A percentile compares a stretch with the other conserved stretches of the same genome.
phyloP scores from a whole-genome alignment of 2,113 vertebrate species.

The Rhinichthys klamathensis region DNA sequence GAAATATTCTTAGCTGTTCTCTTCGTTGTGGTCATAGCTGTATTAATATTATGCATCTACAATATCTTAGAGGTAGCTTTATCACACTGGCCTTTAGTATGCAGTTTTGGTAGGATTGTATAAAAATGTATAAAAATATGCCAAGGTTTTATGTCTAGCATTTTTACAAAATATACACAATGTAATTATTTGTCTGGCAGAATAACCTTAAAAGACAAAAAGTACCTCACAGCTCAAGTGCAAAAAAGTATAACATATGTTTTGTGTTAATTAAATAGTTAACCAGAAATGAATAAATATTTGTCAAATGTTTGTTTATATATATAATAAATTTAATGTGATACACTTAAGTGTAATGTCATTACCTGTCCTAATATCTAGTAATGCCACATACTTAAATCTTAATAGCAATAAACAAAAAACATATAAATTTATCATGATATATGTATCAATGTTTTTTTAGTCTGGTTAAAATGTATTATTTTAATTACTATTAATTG shows the following conservation, averaged over 20 bases:
- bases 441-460: slow-evolving; percentile 3
- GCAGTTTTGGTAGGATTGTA: not conserved
- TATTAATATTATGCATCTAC: not conserved
- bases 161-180: not conserved
- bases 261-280: not conserved
- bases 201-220: not conserved
- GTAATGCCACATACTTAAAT: not conserved
- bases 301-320: not conserved
- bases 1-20: not conserved
- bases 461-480: not conserved
- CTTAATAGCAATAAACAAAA: not conserved
- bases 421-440: not conserved
- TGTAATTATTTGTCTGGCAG: not conserved
- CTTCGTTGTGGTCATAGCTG: not conserved
- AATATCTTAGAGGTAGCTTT: not conserved
- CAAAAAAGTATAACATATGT: not conserved
- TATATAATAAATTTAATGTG: not conserved
- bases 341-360: not conserved
- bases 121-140: not conserved
- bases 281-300: not conserved
- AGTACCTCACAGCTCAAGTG: not conserved
- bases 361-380: not conserved
- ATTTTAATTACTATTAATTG: not conserved
- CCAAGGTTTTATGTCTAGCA: not conserved
- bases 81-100: not conserved